Percentiles rank a stretch among this genome's conserved stretches.
Conservation (phyloP, 1,140 invertebrate genomes). For the Hylyphantes graminicola region DNA sequence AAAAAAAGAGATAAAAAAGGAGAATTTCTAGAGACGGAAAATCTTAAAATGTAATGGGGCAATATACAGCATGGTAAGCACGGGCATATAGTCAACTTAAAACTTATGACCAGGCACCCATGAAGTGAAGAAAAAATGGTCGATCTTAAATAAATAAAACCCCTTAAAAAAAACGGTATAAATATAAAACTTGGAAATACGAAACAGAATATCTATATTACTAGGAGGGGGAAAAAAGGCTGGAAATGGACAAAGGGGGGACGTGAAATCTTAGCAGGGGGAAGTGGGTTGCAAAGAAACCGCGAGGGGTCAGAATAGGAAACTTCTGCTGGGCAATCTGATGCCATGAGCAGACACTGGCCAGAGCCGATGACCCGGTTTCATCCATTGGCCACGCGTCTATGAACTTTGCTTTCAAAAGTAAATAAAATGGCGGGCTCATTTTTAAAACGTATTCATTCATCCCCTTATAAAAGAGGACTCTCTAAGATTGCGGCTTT, state of each 20-base stretch:
- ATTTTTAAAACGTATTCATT: conserved; percentile 47
- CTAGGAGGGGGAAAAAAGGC: conserved; percentile 49
- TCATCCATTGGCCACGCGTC: conserved; percentile 43
- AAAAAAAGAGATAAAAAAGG: conserved; percentile 23
- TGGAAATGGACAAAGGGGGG: conserved; percentile 28
- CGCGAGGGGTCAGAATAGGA: conserved; percentile 41
- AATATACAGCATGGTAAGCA: conserved; percentile 54
- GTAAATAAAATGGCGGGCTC: conserved; percentile 45
- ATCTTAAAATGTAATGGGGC: conserved; percentile 59
- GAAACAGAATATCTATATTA: conserved; percentile 58
- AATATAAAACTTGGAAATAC: conserved; percentile 50
- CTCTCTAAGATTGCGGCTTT: too few species aligned
- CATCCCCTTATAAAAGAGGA: background rate
- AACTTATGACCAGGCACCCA: conserved; percentile 48
- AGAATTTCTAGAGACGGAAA: conserved; percentile 16
- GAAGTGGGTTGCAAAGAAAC: conserved; percentile 56
- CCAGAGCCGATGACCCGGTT: conserved; percentile 55
- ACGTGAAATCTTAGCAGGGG: background rate
- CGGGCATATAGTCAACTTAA: conserved; percentile 49
- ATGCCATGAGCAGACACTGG: conserved; percentile 53
- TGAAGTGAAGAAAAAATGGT: conserved; percentile 51
- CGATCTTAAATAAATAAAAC: conserved; percentile 20
- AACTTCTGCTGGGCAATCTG: conserved; percentile 54
- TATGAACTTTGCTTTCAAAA: conserved; percentile 51
- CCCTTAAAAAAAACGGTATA: conserved; percentile 23